phyloP scores from a whole-genome alignment of 64 coral and sea anemone species.

The Orbicella faveolata region DNA sequence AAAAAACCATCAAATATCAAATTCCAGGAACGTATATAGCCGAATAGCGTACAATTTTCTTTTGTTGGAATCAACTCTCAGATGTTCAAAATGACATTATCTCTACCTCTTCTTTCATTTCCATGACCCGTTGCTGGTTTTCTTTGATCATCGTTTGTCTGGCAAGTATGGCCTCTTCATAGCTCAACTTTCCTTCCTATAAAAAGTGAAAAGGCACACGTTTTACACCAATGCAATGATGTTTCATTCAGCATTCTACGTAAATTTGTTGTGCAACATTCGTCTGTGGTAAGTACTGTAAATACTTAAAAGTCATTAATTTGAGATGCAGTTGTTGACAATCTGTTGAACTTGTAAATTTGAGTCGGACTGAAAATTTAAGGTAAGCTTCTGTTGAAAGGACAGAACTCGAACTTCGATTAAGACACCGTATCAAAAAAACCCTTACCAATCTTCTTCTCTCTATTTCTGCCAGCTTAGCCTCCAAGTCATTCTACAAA shows the following conservation, averaged over 20 bases:
- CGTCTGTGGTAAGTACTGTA: no score
- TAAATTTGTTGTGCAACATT: not conserved
- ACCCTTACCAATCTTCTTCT: constrained; percentile 80
- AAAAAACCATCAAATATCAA: no score
- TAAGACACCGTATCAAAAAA: no score
- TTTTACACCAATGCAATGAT: not conserved
- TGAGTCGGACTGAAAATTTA: no score
- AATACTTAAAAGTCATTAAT: no score
- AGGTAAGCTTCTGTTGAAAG: no score
- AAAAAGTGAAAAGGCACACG: not conserved
- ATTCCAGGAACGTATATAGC: no score
- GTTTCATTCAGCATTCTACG: no score
- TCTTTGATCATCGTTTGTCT: constrained; percentile 92
- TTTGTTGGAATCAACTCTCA: not conserved
- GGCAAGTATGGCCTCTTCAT: constrained; percentile 98
- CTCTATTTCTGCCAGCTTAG: constrained; percentile 90
- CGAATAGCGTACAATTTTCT: not conserved
- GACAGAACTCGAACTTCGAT: no score
- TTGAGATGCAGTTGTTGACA: no score
- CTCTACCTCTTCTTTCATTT: constrained; percentile 90
- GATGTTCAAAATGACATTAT: not conserved
- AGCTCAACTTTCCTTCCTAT: constrained; percentile 92
- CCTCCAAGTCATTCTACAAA: constrained; percentile 79
- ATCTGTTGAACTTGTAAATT: no score
- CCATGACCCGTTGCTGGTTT: constrained; percentile 83